Evolutionary conservation across 1,140 invertebrate species (phyloP).

Genomic region (Macrosteles quadrilineatus): DNA sequence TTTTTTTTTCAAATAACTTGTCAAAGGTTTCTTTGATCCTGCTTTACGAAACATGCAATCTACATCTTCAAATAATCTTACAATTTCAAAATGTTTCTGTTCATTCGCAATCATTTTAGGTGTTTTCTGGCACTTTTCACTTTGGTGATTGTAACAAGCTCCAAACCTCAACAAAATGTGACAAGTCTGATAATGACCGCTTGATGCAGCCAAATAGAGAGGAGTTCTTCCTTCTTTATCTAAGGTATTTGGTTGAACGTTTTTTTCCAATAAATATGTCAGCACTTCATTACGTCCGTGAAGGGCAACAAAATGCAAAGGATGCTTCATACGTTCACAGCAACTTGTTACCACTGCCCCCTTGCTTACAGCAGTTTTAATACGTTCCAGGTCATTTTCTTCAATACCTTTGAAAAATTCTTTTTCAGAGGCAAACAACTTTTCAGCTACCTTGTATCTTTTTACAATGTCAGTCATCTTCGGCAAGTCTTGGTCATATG

Average conservation of each 20-base stretch:
- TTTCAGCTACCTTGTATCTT: not conserved
- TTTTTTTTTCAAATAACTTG: no score
- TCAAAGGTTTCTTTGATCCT: no score
- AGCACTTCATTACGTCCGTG: not conserved
- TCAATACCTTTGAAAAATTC: not conserved
- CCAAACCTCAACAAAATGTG: not conserved
- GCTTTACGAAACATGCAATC: not conserved
- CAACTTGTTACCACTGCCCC: not conserved
- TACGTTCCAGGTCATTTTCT: not conserved
- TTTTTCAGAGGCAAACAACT: not conserved
- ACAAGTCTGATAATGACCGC: not conserved
- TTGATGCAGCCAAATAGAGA: not conserved
- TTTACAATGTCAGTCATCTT: not conserved
- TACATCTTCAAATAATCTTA: not conserved
- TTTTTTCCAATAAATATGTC: not conserved
- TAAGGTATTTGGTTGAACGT: not conserved
- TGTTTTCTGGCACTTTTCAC: not conserved
- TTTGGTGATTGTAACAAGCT: not conserved
- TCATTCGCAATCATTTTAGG: not conserved
- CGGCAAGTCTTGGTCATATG: not conserved
- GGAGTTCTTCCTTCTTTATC: not conserved
- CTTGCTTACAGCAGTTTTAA: not conserved
- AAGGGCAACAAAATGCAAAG: conserved; percentile 1
- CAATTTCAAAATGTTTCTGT: not conserved
- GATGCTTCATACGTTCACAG: not conserved